A percentile compares a stretch with the other conserved stretches of the same genome.
phyloP scores from a whole-genome alignment of 2,113 vertebrate species.

The Aphyosemion australe region DNA sequence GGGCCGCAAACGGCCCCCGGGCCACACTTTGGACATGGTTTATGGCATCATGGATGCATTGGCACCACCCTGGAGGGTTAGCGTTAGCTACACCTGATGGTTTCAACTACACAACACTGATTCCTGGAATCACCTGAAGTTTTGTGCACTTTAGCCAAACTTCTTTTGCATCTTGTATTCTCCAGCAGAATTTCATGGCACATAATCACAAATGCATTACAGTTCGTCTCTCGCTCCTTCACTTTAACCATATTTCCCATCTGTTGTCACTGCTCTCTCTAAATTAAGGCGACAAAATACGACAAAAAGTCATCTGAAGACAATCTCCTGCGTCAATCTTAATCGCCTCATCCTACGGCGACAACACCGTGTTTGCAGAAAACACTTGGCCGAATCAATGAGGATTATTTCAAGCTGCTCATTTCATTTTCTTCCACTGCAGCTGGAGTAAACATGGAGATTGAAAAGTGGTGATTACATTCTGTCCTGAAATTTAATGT shows the following conservation, averaged over 20 bases:
- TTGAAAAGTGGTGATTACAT: slow-evolving; percentile 22
- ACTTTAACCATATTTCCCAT: slow-evolving; percentile 1
- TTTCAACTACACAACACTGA: too few relatives aligned
- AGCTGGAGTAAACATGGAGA: slow-evolving; percentile 16
- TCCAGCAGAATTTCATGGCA: background rate
- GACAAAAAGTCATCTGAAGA: background rate
- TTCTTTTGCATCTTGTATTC: background rate
- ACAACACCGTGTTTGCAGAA: background rate
- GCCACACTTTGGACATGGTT: too few relatives aligned
- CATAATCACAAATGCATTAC: background rate
- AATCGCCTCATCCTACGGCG: background rate
- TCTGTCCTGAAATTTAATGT: slow-evolving; percentile 23
- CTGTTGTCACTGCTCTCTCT: background rate
- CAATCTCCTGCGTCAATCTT: slow-evolving; percentile 1
- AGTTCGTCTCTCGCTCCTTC: background rate
- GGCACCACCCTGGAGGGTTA: too few relatives aligned
- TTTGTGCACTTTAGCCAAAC: background rate
- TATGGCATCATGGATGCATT: too few relatives aligned
- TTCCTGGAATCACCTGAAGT: too few relatives aligned
- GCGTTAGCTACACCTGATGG: too few relatives aligned
- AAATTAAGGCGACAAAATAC: background rate
- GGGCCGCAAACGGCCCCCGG: too few relatives aligned
- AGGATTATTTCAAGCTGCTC: slow-evolving; percentile 25
- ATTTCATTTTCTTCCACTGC: slow-evolving; percentile 23
- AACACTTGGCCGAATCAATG: slow-evolving; percentile 23